Evolutionary conservation across 1,140 invertebrate genomes (phyloP), one percentile per base, ranked within the genome.

Genomic region (Agrypnia vestita): DNA sequence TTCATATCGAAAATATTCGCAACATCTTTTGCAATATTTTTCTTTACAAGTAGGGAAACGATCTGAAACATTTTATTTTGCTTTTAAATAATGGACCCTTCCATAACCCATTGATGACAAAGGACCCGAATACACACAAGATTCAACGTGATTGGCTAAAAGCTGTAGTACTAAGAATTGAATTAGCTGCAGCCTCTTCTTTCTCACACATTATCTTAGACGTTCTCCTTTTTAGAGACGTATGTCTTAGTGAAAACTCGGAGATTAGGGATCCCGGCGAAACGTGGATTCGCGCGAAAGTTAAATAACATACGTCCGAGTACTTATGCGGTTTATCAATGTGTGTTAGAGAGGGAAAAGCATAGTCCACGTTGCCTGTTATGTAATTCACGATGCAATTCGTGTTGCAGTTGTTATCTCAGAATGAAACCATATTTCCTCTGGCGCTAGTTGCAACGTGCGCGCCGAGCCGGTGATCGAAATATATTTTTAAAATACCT

Each of bases 101-200:
- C 89, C 89, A 87, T 87, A 84, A 88, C 88, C 88, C 90, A 91
- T 91, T 91, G 89, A 91, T 91, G 88, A 90, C 88, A 88, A 89
- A 90, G 90, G 89, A 90, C 88, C 88, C 87, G 88, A 89, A 90
- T 87, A 89, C 89, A 86, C 77, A 86, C 85, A 85, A 88, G 88
- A 89, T 89, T 87, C 87, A 85, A 85, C 85, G 88, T 86, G 87
- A 89, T 89, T 89, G 88, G 88, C 69, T 69, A 49, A 80, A 76
- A 82, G 64, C 62, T 82, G 81, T 76, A 79, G 80, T 80, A 73
- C 74, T 83, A 35, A 82, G 82, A 84, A 84, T 84, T 83, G 84
- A 78, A 78, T 78, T 78, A 64, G 62, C 62, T 64, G 53, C 64
- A 56, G 55, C 53, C 59, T 81, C 53, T 81, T 72, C 64, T 78